Conservation (phyloP, 2,113 vertebrate genomes). For the Urocitellus parryii region DNA sequence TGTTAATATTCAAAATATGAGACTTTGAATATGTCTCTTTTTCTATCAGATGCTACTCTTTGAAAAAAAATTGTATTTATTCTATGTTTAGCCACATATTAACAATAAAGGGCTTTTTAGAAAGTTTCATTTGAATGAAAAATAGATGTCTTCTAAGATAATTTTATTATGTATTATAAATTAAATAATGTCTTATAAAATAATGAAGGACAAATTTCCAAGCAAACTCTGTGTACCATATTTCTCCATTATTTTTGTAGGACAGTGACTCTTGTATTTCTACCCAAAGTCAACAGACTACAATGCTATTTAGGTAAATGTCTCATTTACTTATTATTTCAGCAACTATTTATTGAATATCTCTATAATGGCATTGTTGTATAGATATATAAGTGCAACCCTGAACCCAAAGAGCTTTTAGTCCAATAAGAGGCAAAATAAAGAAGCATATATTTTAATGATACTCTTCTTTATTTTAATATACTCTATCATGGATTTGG, state of each 20-base stretch:
- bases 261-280: neutral
- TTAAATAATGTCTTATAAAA: conserved; percentile 11
- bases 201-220: neutral
- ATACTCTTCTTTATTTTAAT: neutral
- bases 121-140: conserved; percentile 16
- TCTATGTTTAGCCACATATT: neutral
- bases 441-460: neutral
- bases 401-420: neutral
- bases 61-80: neutral
- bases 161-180: neutral
- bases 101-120: neutral
- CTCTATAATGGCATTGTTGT: neutral
- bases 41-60: neutral
- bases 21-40: neutral
- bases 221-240: neutral
- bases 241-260: neutral
- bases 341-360: conserved; percentile 10
- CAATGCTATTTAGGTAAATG: neutral
- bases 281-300: neutral
- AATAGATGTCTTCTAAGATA: neutral
- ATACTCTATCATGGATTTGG: neutral
- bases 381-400: neutral
- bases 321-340: neutral
- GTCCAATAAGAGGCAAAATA: conserved; percentile 2
- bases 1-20: conserved; percentile 43